Evolutionary conservation across 2,797 vertebrate species (phyloP).

Genomic region (Coilia nasus): DNA sequence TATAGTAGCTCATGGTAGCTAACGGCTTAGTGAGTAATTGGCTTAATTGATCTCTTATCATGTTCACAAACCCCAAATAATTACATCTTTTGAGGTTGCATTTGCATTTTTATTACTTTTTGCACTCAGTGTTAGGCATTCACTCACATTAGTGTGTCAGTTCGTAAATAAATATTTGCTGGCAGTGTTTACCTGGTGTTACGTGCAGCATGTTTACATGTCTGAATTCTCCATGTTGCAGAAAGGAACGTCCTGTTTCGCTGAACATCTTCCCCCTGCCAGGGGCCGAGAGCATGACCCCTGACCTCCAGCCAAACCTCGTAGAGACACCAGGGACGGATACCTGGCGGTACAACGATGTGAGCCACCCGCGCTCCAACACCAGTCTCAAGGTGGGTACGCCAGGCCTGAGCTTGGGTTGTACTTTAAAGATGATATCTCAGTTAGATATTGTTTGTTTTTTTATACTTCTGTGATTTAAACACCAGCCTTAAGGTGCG

Average conservation of each 20-base stretch:
- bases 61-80: too few species aligned
- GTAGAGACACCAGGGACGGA: constrained; percentile 84
- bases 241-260: constrained; percentile 94
- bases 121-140: too few species aligned
- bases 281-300: constrained; percentile 81
- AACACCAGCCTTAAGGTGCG: background rate
- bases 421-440: background rate
- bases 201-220: background rate
- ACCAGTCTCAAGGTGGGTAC: constrained; percentile 89
- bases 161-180: background rate
- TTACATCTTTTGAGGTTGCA: too few species aligned
- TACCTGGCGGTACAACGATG: constrained; percentile 89
- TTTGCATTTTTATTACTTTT: too few species aligned
- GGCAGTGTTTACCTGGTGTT: background rate
- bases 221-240: constrained; percentile 57
- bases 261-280: constrained; percentile 90
- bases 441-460: background rate
- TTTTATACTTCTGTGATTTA: background rate
- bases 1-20: background rate
- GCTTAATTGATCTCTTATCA: background rate
- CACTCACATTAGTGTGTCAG: too few species aligned
- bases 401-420: background rate
- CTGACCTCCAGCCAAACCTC: constrained; percentile 81
- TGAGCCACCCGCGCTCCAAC: constrained; percentile 88
- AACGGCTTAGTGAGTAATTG: background rate